A percentile compares a stretch with the other conserved stretches of the same genome.
These are phyloP conservation scores for Coptotermes formosanus DNA, from an alignment of 1,140 invertebrate species.

Conservation along the genomic window DNA sequence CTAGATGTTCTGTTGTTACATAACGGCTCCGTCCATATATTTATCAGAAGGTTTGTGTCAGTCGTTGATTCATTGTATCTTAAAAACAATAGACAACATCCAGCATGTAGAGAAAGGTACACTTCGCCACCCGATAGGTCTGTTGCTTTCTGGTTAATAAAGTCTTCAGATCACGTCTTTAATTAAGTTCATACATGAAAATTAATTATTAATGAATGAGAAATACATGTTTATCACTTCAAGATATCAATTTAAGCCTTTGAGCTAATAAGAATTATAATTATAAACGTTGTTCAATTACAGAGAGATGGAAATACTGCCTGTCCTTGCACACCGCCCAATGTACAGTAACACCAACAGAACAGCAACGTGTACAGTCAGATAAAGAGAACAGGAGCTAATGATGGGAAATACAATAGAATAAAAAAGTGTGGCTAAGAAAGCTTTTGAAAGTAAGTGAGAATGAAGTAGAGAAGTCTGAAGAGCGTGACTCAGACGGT, in stretches of 20 bases:
- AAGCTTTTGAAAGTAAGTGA: too few relatives aligned
- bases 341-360: not conserved
- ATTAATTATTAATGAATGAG: conserved; percentile 15
- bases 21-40: too few relatives aligned
- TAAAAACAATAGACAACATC: not conserved
- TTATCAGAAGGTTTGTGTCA: too few relatives aligned
- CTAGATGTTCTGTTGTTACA: too few relatives aligned
- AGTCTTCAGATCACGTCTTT: not conserved
- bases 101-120: not conserved
- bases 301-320: not conserved
- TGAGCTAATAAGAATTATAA: not conserved
- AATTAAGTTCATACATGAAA: not conserved
- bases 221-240: not conserved
- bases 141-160: not conserved
- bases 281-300: not conserved
- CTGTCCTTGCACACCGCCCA: not conserved
- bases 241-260: conserved; percentile 12
- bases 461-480: too few relatives aligned
- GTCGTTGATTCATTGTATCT: too few relatives aligned
- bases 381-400: too few relatives aligned
- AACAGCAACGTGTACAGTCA: not conserved
- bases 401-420: too few relatives aligned
- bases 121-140: too few relatives aligned
- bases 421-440: too few relatives aligned
- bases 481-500: too few relatives aligned